Percentiles rank a stretch among this genome's conserved stretches.
Conservation (phyloP, 2,113 vertebrate genomes). For the Oryzias celebensis region DNA sequence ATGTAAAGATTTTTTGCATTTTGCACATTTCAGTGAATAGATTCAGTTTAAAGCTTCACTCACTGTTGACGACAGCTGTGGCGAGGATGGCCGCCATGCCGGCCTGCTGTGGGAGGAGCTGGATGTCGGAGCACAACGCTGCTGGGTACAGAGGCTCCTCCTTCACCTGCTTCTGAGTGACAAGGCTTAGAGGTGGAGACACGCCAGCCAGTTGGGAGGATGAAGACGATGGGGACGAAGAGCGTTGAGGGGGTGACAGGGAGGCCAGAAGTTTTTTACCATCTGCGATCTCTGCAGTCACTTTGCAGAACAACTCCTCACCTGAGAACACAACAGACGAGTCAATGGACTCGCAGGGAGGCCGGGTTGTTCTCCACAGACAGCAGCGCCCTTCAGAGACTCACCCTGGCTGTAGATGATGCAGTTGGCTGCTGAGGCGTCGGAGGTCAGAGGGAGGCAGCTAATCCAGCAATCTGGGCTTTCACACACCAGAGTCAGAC, state of each 20-base stretch:
- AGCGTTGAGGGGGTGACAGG: conserved; percentile 44
- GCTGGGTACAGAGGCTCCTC: conserved; percentile 75
- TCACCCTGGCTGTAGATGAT: conserved; percentile 87
- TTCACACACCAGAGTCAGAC: conserved; percentile 78
- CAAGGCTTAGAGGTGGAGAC: conserved; percentile 59
- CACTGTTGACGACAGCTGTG: conserved; percentile 94
- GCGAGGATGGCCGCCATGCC: conserved; percentile 97
- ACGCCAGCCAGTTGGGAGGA: conserved; percentile 50
- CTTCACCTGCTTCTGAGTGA: conserved; percentile 68
- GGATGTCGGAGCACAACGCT: conserved; percentile 82
- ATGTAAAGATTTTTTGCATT: no score
- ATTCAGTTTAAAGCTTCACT: conserved; percentile 61
- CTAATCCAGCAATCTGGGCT: conserved; percentile 86
- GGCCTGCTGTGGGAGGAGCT: conserved; percentile 95
- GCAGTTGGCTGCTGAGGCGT: conserved; percentile 76
- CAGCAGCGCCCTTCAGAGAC: neutral
- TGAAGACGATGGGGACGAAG: conserved; percentile 24
- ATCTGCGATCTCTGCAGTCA: conserved; percentile 72
- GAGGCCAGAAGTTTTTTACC: conserved; percentile 72
- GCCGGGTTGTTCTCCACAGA: neutral
- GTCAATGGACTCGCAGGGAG: neutral
- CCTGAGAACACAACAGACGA: conserved; percentile 67
- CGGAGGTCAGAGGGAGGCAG: conserved; percentile 76
- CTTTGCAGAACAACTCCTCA: conserved; percentile 86
- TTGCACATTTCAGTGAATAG: no score